Evolutionary conservation across 2,888 invertebrate genomes (phyloP).

Genomic region (Anagyrus pseudococci): DNA sequence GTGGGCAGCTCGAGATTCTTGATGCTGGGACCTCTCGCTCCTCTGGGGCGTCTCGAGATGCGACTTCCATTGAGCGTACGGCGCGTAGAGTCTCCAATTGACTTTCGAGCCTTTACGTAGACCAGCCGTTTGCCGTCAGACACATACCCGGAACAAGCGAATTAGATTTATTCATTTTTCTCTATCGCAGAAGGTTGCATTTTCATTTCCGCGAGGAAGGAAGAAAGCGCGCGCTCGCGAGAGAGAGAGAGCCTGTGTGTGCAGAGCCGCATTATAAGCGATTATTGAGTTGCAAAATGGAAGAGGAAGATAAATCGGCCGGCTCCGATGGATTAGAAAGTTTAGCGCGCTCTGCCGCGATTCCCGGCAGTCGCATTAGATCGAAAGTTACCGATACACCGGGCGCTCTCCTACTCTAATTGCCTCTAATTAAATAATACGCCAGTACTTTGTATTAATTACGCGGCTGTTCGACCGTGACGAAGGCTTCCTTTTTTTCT

Average conservation of each 20-base stretch:
- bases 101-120: conserved; percentile 49
- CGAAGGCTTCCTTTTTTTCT: conserved; percentile 4
- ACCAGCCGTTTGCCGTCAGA: background rate
- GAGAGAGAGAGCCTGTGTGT: background rate
- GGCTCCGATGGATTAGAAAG: conserved; percentile 29
- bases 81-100: conserved; percentile 50
- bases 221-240: background rate
- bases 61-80: conserved; percentile 47
- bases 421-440: conserved; percentile 20
- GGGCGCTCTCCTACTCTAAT: conserved; percentile 6
- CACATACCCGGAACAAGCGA: background rate
- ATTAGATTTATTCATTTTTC: background rate
- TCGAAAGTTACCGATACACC: conserved; percentile 28
- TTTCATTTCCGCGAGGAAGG: background rate
- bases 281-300: conserved; percentile 19
- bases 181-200: background rate
- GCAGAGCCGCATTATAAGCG: background rate
- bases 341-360: background rate
- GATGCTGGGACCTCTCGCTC: conserved; percentile 40
- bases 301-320: conserved; percentile 22
- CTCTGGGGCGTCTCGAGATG: conserved; percentile 43
- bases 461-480: background rate
- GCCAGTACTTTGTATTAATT: conserved; percentile 14
- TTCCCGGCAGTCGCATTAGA: conserved; percentile 4
- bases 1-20: conserved; percentile 1